Evolutionary conservation across 2,888 invertebrate species (phyloP).

Genomic region (Amblyteles armatorius): DNA sequence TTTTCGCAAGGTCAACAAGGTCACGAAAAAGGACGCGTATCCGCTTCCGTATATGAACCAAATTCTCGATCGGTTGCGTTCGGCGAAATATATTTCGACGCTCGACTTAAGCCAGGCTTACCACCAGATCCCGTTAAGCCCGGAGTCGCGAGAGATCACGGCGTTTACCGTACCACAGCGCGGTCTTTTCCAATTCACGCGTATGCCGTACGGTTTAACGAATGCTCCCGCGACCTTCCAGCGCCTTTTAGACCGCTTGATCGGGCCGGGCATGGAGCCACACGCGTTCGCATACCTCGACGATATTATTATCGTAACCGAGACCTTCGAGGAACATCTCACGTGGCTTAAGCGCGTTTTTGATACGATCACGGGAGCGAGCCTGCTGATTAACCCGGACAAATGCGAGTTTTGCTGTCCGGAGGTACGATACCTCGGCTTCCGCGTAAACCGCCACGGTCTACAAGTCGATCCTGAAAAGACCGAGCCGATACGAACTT

Average conservation of each 20-base stretch:
- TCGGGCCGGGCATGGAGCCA: constrained; percentile 66
- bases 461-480: neutral
- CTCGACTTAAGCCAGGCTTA: constrained; percentile 32
- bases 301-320: constrained; percentile 52
- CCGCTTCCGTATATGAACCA: constrained; percentile 63
- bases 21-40: constrained; percentile 61
- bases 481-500: neutral
- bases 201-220: constrained; percentile 74
- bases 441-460: neutral
- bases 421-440: constrained; percentile 66
- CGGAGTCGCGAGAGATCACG: constrained; percentile 68
- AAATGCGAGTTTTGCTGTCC: constrained; percentile 68
- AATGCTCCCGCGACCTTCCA: constrained; percentile 75
- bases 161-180: constrained; percentile 75
- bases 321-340: constrained; percentile 68
- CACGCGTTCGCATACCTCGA: constrained; percentile 63
- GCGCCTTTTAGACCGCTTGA: constrained; percentile 72
- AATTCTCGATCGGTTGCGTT: constrained; percentile 55
- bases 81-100: constrained; percentile 63
- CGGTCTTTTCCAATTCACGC: constrained; percentile 73
- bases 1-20: constrained; percentile 61
- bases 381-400: constrained; percentile 67
- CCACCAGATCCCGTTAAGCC: constrained; percentile 68
- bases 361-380: constrained; percentile 50
- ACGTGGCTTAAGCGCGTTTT: constrained; percentile 64